A percentile compares a stretch with the other conserved stretches of the same genome.
Evolutionary conservation across 2,113 vertebrate genomes (phyloP).

Genomic region (Grus americana): DNA sequence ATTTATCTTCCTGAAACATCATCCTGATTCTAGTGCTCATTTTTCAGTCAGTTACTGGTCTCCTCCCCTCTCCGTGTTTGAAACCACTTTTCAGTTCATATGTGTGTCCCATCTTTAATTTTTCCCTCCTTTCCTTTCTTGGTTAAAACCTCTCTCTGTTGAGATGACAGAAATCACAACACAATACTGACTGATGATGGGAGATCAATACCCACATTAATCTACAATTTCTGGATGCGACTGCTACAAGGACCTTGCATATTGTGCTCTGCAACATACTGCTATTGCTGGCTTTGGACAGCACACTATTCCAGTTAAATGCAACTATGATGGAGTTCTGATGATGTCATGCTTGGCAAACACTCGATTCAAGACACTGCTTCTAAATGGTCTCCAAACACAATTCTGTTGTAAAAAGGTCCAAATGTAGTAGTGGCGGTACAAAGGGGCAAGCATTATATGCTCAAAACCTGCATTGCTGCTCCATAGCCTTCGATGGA

Average conservation of each 20-base stretch:
- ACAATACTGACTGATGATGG: neutral
- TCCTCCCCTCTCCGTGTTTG: neutral
- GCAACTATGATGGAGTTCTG: neutral
- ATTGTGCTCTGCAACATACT: neutral
- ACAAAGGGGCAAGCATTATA: neutral
- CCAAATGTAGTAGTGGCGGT: neutral
- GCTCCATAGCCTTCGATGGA: neutral
- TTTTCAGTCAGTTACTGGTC: neutral
- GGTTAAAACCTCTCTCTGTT: neutral
- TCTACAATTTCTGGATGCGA: neutral
- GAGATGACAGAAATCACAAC: neutral
- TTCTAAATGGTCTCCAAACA: neutral
- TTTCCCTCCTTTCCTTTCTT: neutral
- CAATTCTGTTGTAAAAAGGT: neutral
- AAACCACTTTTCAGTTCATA: neutral
- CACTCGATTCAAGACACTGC: neutral
- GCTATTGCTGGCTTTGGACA: neutral
- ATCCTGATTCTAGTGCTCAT: neutral
- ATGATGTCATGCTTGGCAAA: neutral
- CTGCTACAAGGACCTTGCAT: neutral
- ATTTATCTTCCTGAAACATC: neutral
- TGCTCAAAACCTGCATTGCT: neutral
- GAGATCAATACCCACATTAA: neutral
- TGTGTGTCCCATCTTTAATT: neutral
- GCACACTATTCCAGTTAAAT: neutral